Base-by-base conservation (phyloP, 2,797 vertebrate species). In the Synanceia verrucosa region DNA sequence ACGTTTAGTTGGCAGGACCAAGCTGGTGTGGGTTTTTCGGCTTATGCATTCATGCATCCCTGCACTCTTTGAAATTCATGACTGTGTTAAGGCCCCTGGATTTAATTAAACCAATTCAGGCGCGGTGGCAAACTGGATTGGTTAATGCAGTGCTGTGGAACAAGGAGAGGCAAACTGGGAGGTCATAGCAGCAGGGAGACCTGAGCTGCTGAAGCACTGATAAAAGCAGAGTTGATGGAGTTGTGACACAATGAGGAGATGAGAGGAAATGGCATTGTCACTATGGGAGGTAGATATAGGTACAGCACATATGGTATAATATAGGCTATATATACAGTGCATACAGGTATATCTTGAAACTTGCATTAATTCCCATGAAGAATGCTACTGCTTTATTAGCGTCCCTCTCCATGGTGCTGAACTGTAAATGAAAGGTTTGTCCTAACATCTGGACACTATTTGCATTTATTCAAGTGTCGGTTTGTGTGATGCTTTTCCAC, bases 31-130 rank as follows among this genome's bases (percentile, higher is more conserved):
- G 67, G 70, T 79, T 85, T 87, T 79, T 82, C 70, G 75, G 69
- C 77, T 65, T 80, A 67, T 81, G 79, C 61, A 48, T 73, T n/a
- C 75, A 86, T 58, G 74, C 81, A 80, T 83, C 78, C 73, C 66
- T 70, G 74, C 68, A 34, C 81, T 79, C 84, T 92, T 91, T 92
- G 90, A 92, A 92, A 92, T 92, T 85, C 88, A 90, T 86, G 78
- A 86, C 61, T 7, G 81, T 76, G 86, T 90, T 88, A 85, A 89
- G 83, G 88, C 81, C 85, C 75, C 88, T 88, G 76, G 84, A 90
- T 92, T 90, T 92, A 93, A 93, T 92, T 92, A 92, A 91, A 92
- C 79, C 87, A 86, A 85, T 89, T 83, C 84, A 90, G 88, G 85
- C 73, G 50, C 59, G 57, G 74, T 87, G 78, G 81, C 76, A 88